These are phyloP conservation scores for Pituophis catenifer DNA, from an alignment of 2,113 vertebrate genomes.

Conservation along the genomic window DNA sequence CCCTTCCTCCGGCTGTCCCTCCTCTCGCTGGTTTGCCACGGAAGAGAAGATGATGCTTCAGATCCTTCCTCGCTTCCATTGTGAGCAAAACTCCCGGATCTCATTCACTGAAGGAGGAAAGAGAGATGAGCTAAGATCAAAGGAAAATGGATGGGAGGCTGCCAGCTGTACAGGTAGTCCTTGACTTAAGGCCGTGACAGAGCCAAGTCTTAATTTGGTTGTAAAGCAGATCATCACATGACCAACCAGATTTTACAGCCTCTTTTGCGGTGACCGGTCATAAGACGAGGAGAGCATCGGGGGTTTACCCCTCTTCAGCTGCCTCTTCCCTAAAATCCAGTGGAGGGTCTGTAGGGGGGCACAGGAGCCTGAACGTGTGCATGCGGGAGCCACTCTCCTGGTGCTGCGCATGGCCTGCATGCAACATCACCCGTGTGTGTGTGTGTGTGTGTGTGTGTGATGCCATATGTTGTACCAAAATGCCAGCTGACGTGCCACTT, in stretches of 20 bases:
- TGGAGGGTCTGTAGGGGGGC: too few species aligned
- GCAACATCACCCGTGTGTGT: neutral
- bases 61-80: neutral
- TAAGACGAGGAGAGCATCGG: neutral
- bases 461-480: fast-evolving
- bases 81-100: too few species aligned
- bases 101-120: too few species aligned
- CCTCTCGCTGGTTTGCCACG: neutral
- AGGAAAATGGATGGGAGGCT: neutral
- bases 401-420: neutral
- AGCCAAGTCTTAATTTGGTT: too few species aligned
- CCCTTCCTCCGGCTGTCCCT: neutral
- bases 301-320: neutral
- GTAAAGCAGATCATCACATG: too few species aligned
- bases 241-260: too few species aligned
- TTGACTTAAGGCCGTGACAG: too few species aligned
- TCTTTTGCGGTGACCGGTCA: neutral
- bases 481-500: constrained; percentile 15
- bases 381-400: neutral
- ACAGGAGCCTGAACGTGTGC: neutral
- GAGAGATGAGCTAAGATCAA: neutral
- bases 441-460: neutral
- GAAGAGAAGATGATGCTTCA: too few species aligned
- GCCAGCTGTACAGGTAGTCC: too few species aligned
- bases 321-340: neutral